Evolutionary conservation across 2,888 invertebrate species (phyloP), one percentile per base, ranked within the genome.

Genomic region (Leucophenga maculata): DNA sequence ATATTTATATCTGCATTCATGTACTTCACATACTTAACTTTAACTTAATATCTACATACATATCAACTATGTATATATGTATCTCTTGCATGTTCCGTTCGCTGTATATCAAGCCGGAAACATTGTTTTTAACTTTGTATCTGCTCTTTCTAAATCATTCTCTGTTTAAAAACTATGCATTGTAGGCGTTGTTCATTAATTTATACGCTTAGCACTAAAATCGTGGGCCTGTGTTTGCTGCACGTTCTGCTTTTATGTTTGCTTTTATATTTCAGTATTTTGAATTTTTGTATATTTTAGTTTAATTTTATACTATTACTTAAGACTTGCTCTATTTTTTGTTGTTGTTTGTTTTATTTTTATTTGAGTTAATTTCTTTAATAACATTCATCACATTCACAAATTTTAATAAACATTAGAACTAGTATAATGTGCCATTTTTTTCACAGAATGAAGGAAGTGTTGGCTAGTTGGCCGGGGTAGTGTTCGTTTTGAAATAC

Each of bases 381-480:
- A 82, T 83, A 83, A 81, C 83, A 81, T 81, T 83, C 83, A 83
- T 83, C 80, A 81, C 80, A 83, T 81, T 81, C 80, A 81, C 80
- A 80, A 80, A 82, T 80, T 80, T 39, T 39, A 80, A 78, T 79
- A 83, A 2, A 57, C 16, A 26, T 57, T 22, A 6, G 26, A 57
- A 57, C n/a, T 57, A 26, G n/a, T 57, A 22, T 18, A 59, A 62
- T 62, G 62, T 46, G 22, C 44, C 62, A 60, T 9, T 60, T 60
- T n/a, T 16, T 20, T 16, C 59, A 60, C 39, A 60, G 39, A 60
- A 18, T 8, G 1, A 39, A 50, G 50, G 18, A 50, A 50, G 50
- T 50, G 50, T 50, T 50, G 48, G 16, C 32, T 32, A 48, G 16
- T 8, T 48, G 48, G 48, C 48, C 16, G 3, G 50, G 50, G 16